These are phyloP conservation scores for Stictocephala bisonia DNA, from an alignment of 2,888 invertebrate genomes.

Conservation along the genomic window DNA sequence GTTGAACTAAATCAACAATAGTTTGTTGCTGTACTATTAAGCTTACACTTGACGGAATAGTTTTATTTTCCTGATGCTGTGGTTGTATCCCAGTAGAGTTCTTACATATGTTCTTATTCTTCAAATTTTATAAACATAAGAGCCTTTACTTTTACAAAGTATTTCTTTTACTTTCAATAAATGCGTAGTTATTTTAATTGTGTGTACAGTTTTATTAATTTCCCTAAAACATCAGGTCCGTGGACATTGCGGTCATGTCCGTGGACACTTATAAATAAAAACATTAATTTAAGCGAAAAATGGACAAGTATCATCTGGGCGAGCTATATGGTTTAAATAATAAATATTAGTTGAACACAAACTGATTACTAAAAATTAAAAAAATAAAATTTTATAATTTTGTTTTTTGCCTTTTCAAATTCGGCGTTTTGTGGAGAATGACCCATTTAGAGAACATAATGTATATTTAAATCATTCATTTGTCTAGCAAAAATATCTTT, in stretches of 20 bases:
- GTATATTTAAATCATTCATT: too few species aligned
- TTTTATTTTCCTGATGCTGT: conserved; percentile 1
- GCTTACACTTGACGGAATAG: conserved; percentile 6
- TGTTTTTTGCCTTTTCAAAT: conserved; percentile 19
- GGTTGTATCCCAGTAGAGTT: neutral
- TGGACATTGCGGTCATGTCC: conserved; percentile 22
- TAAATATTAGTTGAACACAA: conserved; percentile 4
- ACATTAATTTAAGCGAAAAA: conserved; percentile 4
- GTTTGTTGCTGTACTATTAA: conserved; percentile 32
- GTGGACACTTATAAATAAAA: conserved; percentile 4
- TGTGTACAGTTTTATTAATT: conserved; percentile 28
- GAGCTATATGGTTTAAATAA: conserved; percentile 21
- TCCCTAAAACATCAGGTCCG: conserved; percentile 10
- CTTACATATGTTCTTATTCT: conserved; percentile 9
- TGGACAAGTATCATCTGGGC: conserved; percentile 12
- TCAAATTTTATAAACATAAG: conserved; percentile 19
- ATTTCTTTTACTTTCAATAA: neutral
- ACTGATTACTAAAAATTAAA: conserved; percentile 3
- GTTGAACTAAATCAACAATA: conserved; percentile 12
- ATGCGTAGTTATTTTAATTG: conserved; percentile 13
- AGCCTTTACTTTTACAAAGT: conserved; percentile 1
- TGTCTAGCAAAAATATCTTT: too few species aligned
- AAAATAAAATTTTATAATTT: conserved; percentile 27
- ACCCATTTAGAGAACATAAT: too few species aligned
- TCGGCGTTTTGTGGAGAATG: conserved; percentile 9